Conservation (phyloP, 2,113 vertebrate genomes). For the Chrysochloris asiatica region DNA sequence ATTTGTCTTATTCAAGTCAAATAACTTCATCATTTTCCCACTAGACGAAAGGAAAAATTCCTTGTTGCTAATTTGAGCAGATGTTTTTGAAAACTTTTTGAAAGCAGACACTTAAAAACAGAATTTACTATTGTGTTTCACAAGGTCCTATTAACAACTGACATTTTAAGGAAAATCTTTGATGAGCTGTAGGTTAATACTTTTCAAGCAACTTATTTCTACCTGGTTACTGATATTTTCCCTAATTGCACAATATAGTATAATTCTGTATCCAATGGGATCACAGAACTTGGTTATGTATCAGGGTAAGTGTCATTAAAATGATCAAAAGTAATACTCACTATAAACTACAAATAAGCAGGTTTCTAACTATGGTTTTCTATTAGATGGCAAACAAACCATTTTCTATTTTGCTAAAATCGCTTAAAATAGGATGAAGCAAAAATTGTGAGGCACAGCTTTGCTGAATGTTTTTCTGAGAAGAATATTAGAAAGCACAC, state of each 20-base stretch:
- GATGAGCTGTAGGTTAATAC: neutral
- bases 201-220: neutral
- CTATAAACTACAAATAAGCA: neutral
- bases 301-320: neutral
- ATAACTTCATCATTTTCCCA: neutral
- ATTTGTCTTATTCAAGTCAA: neutral
- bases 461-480: neutral
- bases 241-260: too few species aligned
- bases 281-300: fast-evolving
- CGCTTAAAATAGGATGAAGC: constrained; percentile 31
- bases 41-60: neutral
- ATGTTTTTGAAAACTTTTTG: neutral
- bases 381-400: constrained; percentile 20
- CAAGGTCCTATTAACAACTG: neutral
- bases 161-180: neutral
- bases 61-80: neutral
- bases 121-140: too few species aligned
- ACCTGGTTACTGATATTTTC: neutral
- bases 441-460: neutral
- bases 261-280: too few species aligned
- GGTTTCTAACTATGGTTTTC: neutral
- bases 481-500: neutral
- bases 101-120: neutral
- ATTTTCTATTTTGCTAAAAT: constrained; percentile 51
- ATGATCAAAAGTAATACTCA: fast-evolving